These are phyloP conservation scores for Polypedilum vanderplanki DNA, from an alignment of 1,140 invertebrate genomes.

Conservation along the genomic window DNA sequence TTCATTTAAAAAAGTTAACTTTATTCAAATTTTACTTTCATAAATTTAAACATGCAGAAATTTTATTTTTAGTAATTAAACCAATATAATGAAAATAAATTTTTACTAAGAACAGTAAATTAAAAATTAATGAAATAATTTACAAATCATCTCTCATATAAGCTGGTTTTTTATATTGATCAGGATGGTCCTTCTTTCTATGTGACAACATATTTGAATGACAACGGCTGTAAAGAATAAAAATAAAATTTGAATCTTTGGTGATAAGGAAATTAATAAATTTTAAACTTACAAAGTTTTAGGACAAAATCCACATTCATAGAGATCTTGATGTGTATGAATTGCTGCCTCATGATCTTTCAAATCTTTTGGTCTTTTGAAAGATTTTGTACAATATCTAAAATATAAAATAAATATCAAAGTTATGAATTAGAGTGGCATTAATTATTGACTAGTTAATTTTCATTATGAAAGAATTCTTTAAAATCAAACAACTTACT, in stretches of 20 bases:
- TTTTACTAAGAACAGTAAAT: too few species aligned
- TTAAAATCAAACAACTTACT: background rate
- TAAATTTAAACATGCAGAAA: too few species aligned
- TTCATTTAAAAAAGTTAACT: too few species aligned
- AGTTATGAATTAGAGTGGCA: too few species aligned
- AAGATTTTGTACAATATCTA: conserved; percentile 39
- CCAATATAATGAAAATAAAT: too few species aligned
- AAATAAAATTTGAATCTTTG: background rate
- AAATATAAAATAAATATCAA: too few species aligned
- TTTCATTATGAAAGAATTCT: too few species aligned
- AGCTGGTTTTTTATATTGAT: conserved; percentile 35
- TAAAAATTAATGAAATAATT: too few species aligned
- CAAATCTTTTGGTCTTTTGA: conserved; percentile 36
- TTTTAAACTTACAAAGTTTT: conserved; percentile 36
- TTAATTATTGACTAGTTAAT: background rate
- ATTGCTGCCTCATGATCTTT: conserved; percentile 35
- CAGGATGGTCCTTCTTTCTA: conserved; percentile 40
- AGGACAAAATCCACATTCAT: conserved; percentile 41
- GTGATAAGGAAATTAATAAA: background rate
- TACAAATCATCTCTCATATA: background rate
- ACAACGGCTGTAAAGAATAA: conserved; percentile 34
- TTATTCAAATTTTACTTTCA: too few species aligned
- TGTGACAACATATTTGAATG: conserved; percentile 43
- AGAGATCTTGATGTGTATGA: conserved; percentile 42
- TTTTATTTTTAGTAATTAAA: too few species aligned